Evolutionary conservation across 2,797 vertebrate genomes (phyloP), one percentile per base, ranked within the genome.

Genomic region (Ptychadena robeensis): DNA sequence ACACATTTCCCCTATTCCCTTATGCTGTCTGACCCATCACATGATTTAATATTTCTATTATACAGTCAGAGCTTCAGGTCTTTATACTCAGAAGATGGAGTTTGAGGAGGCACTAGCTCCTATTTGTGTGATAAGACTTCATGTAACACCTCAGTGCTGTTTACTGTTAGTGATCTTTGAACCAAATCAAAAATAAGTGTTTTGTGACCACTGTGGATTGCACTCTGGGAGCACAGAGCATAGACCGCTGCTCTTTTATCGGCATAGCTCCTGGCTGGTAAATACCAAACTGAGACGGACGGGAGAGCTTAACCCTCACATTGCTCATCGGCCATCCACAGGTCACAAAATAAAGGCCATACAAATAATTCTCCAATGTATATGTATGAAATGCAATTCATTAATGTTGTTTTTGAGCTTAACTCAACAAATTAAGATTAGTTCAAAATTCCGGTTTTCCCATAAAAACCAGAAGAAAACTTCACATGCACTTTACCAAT

Each of bases 161-260:
- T 79, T 79, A 79, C 76, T 79, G 64, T 79, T 79, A 79, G 76
- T 35, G 76, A 79, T 79, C 76, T 68, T 37, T 79, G 40, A 79
- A 79, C 76, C 76, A 59, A 79, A 69, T 79, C 31, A 79, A 69
- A 79, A 79, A 79, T 79, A 79, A 68, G 65, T 79, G 76, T 69
- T 79, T 79, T 79, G 76, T 79, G 65, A 79, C 76, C 65, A 48
- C 65, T 44, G 44, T 64, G 48, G 65, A 79, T 79, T 79, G 64
- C 64, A 53, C 76, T 68, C 32, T 2, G 65, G 37, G 65, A 79
- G 65, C 76, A 78, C 28, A 78, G 74, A 77, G 74, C 74, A 66
- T 48, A 66, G 75, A 67, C 35, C 22, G 9, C 63, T 67, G 75
- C 75, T 78, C 75, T 18, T 53, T 53, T 18, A n/a, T 61, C 59